Evolutionary conservation across 2,113 vertebrate species (phyloP).

Genomic region (Cyanoramphus novaezelandiae): DNA sequence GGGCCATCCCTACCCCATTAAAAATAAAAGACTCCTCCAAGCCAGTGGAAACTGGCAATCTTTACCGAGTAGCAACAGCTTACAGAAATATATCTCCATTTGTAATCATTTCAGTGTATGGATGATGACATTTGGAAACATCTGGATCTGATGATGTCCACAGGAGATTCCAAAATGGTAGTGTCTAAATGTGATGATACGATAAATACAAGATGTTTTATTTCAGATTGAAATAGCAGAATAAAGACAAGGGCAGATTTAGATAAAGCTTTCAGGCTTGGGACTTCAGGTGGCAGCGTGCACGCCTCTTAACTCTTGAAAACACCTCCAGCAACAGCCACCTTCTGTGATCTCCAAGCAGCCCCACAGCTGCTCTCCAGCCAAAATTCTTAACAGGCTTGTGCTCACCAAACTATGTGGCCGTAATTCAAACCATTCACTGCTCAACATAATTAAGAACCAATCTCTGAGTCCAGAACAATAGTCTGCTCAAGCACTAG

Average conservation of each 20-base stretch:
- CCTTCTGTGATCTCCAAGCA: slow-evolving; percentile 26
- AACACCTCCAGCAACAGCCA: slow-evolving; percentile 40
- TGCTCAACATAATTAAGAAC: slow-evolving; percentile 59
- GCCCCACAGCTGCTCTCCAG: slow-evolving; percentile 48
- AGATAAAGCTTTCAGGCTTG: neutral
- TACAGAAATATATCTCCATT: slow-evolving; percentile 64
- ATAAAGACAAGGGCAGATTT: slow-evolving; percentile 43
- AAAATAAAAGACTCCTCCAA: slow-evolving; percentile 52
- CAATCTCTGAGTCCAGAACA: slow-evolving; percentile 56
- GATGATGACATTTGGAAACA: slow-evolving; percentile 76
- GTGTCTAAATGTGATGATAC: slow-evolving; percentile 73
- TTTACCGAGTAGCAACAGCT: slow-evolving; percentile 51
- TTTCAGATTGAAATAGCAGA: slow-evolving; percentile 60
- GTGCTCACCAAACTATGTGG: slow-evolving; percentile 54
- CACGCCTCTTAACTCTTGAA: neutral
- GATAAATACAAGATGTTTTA: slow-evolving; percentile 64
- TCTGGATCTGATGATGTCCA: slow-evolving; percentile 76
- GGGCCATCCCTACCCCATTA: slow-evolving; percentile 44
- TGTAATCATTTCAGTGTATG: slow-evolving; percentile 71
- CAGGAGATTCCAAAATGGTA: slow-evolving; percentile 75
- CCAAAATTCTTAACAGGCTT: slow-evolving; percentile 65
- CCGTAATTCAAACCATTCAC: slow-evolving; percentile 52
- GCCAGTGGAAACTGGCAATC: slow-evolving; percentile 64
- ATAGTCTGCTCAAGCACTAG: slow-evolving; percentile 55
- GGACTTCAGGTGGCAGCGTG: slow-evolving; percentile 36